phyloP scores from a whole-genome alignment of 2,888 invertebrate genomes.

The Lasioglossum figueresi region DNA sequence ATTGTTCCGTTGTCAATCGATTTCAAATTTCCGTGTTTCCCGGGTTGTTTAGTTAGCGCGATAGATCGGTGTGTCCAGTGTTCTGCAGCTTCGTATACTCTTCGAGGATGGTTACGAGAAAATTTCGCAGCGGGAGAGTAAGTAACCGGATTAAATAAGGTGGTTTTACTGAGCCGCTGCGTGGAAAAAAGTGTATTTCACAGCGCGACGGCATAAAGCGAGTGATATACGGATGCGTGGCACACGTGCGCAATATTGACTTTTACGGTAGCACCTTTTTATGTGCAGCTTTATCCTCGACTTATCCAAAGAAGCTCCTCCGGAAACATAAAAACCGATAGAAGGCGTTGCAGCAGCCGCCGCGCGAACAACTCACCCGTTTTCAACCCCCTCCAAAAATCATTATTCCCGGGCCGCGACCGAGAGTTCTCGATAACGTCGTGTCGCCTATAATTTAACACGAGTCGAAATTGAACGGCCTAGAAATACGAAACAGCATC shows the following conservation, averaged over 20 bases:
- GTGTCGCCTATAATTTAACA: neutral
- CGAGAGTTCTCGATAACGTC: neutral
- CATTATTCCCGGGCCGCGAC: neutral
- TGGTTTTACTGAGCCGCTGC: conserved; percentile 23
- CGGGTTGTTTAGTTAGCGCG: neutral
- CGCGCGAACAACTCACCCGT: conserved; percentile 6
- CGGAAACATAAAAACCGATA: conserved; percentile 48
- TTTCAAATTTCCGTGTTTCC: neutral
- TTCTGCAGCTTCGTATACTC: neutral
- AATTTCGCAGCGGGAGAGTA: neutral
- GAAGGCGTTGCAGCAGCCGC: conserved; percentile 7
- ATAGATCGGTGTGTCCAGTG: neutral
- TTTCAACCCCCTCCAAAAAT: neutral
- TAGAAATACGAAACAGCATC: neutral
- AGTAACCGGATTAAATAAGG: conserved; percentile 41
- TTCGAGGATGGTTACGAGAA: neutral
- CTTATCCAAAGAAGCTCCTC: conserved; percentile 33
- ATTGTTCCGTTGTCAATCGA: rapidly evolving
- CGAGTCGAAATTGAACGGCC: conserved; percentile 1
- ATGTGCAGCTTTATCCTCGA: conserved; percentile 32
- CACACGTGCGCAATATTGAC: conserved; percentile 49
- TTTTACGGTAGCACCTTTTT: conserved; percentile 52
- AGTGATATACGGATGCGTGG: conserved; percentile 37
- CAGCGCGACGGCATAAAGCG: conserved; percentile 19
- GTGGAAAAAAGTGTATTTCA: conserved; percentile 4